Percentiles rank a stretch among this genome's conserved stretches.
phyloP scores from a whole-genome alignment of 1,140 invertebrate genomes.

The Aleiodes sp. region DNA sequence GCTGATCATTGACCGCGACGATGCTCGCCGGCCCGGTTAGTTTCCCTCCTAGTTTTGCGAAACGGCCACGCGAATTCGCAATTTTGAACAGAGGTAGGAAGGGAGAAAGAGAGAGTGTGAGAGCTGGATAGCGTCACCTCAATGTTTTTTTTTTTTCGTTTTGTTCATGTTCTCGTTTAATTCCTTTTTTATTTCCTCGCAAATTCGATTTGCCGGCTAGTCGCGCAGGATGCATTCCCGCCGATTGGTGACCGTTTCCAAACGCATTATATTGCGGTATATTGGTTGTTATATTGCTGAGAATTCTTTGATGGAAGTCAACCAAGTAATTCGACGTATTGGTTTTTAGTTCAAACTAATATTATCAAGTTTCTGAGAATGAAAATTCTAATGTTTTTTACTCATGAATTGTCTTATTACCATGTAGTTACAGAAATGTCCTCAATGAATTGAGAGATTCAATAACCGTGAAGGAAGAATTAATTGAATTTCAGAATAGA shows the following conservation, averaged over 20 bases:
- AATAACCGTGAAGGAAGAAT: too few relatives aligned
- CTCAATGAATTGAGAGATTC: too few relatives aligned
- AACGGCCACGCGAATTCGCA: conserved; percentile 22
- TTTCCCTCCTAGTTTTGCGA: conserved; percentile 16
- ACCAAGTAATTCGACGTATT: too few relatives aligned
- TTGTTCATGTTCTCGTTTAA: background rate
- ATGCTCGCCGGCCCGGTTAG: conserved; percentile 44
- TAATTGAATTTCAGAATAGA: background rate
- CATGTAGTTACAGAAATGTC: too few relatives aligned
- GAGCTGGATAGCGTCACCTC: too few relatives aligned
- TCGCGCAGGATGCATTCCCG: conserved; percentile 9
- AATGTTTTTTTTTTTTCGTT: conserved; percentile 22
- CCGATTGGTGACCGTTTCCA: background rate
- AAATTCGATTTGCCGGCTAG: conserved; percentile 32
- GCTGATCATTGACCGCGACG: conserved; percentile 39
- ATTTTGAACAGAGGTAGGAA: conserved; percentile 5
- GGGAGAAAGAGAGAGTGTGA: background rate
- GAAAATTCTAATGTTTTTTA: too few relatives aligned
- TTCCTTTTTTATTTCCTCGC: background rate
- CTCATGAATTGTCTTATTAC: too few relatives aligned
- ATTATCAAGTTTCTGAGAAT: too few relatives aligned
- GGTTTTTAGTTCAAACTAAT: too few relatives aligned
- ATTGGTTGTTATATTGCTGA: background rate
- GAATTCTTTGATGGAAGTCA: too few relatives aligned
- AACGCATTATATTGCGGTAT: background rate